These are phyloP conservation scores for Willisornis vidua DNA, from an alignment of 2,113 vertebrate genomes.

Conservation along the genomic window DNA sequence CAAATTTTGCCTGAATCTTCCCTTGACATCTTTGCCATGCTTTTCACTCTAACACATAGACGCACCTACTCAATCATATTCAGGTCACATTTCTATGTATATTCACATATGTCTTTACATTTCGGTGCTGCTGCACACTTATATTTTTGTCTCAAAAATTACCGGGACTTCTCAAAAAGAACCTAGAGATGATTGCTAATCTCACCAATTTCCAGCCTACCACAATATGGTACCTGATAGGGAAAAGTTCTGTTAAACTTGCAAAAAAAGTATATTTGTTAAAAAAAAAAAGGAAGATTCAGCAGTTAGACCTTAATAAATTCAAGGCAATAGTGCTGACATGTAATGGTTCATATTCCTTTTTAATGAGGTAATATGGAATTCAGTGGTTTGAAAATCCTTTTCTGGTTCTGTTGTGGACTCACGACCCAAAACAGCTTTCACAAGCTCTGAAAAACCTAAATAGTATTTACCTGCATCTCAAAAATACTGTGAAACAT, in stretches of 20 bases:
- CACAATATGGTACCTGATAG: background rate
- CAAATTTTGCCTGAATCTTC: background rate
- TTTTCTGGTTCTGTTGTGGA: background rate
- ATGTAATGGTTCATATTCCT: background rate
- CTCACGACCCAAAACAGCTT: background rate
- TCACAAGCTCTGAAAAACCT: background rate
- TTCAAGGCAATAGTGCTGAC: background rate
- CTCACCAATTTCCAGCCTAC: background rate
- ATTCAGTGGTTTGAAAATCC: background rate
- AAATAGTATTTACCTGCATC: background rate
- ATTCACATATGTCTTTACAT: background rate
- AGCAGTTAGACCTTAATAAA: background rate
- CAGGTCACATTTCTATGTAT: constrained; percentile 3
- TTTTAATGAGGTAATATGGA: background rate
- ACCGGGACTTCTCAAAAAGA: background rate
- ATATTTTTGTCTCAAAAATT: background rate
- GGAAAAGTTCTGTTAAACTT: background rate
- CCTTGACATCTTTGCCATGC: background rate
- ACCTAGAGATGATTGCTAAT: background rate
- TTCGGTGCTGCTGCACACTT: background rate
- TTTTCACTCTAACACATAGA: background rate
- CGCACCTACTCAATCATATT: background rate
- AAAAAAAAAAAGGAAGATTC: accelerated
- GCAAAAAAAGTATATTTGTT: background rate
- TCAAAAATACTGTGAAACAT: background rate